These are phyloP conservation scores for Drosophila mimetica DNA, from an alignment of 2,888 invertebrate species.

Conservation along the genomic window DNA sequence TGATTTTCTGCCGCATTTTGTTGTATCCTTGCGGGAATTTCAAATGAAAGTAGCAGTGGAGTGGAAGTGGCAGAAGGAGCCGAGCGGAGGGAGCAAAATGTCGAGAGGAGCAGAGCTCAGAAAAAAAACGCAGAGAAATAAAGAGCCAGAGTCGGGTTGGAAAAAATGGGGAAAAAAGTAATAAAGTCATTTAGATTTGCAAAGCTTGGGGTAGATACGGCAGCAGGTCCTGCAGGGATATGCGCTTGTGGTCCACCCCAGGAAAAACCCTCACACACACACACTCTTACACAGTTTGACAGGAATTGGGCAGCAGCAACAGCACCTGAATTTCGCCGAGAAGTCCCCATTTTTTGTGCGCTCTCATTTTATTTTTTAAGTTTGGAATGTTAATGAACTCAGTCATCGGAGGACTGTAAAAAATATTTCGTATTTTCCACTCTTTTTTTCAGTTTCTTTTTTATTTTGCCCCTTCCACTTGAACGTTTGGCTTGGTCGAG, in stretches of 20 bases:
- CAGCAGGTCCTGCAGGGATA: conserved; percentile 45
- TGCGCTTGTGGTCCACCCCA: conserved; percentile 39
- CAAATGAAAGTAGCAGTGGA: conserved; percentile 74
- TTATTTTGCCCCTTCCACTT: conserved; percentile 35
- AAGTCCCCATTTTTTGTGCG: conserved; percentile 9
- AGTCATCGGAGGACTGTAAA: conserved; percentile 52
- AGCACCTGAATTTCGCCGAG: conserved; percentile 17
- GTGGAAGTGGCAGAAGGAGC: conserved; percentile 51
- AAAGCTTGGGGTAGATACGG: conserved; percentile 76
- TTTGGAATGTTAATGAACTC: conserved; percentile 75
- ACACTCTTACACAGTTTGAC: conserved; percentile 57
- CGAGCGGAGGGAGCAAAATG: conserved; percentile 44
- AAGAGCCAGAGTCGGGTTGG: conserved; percentile 9
- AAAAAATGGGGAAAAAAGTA: conserved; percentile 63
- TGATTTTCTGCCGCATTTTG: conserved; percentile 73
- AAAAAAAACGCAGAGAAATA: background rate
- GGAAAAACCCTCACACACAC: conserved; percentile 5
- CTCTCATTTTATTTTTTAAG: conserved; percentile 38
- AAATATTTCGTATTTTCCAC: conserved; percentile 35
- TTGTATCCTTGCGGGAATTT: conserved; percentile 74
- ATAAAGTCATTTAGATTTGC: conserved; percentile 81
- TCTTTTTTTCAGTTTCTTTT: conserved; percentile 4
- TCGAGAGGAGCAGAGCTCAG: conserved; percentile 39
- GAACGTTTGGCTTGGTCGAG: conserved; percentile 46
- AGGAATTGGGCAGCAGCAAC: conserved; percentile 62